These are phyloP conservation scores for Latrodectus geometricus DNA, from an alignment of 1,140 invertebrate species.

Conservation along the genomic window DNA sequence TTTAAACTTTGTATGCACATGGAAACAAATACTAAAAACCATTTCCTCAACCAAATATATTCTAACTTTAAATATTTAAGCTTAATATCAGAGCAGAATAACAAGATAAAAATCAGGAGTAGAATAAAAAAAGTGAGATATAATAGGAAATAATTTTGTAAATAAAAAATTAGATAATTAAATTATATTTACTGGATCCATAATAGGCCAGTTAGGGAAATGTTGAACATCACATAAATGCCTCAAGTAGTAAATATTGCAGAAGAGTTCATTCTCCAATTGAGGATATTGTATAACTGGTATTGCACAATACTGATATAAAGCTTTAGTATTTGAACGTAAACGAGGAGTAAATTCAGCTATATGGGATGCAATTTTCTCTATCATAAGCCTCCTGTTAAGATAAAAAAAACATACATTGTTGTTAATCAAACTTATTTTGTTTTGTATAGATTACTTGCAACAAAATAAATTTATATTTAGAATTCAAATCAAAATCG, in stretches of 20 bases:
- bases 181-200: slow-evolving; percentile 81
- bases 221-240: slow-evolving; percentile 91
- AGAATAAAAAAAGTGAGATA: too few species aligned
- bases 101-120: too few species aligned
- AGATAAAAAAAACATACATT: too few species aligned
- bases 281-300: slow-evolving; percentile 95
- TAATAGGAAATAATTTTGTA: not conserved
- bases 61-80: too few species aligned
- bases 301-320: slow-evolving; percentile 97
- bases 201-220: slow-evolving; percentile 98
- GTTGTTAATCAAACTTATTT: too few species aligned
- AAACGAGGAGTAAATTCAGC: slow-evolving; percentile 96
- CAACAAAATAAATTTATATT: too few species aligned
- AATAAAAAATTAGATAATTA: not conserved
- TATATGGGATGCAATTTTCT: slow-evolving; percentile 95
- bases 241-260: slow-evolving; percentile 95
- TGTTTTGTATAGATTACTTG: too few species aligned
- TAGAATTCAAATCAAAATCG: too few species aligned
- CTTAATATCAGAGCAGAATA: too few species aligned
- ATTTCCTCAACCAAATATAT: too few species aligned
- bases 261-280: slow-evolving; percentile 96
- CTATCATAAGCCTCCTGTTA: slow-evolving; percentile 87
- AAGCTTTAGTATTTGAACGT: slow-evolving; percentile 90
- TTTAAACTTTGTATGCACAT: too few species aligned
- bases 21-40: too few species aligned